These are phyloP conservation scores for Scleropages formosus DNA, from an alignment of 2,797 vertebrate species.

Conservation along the genomic window DNA sequence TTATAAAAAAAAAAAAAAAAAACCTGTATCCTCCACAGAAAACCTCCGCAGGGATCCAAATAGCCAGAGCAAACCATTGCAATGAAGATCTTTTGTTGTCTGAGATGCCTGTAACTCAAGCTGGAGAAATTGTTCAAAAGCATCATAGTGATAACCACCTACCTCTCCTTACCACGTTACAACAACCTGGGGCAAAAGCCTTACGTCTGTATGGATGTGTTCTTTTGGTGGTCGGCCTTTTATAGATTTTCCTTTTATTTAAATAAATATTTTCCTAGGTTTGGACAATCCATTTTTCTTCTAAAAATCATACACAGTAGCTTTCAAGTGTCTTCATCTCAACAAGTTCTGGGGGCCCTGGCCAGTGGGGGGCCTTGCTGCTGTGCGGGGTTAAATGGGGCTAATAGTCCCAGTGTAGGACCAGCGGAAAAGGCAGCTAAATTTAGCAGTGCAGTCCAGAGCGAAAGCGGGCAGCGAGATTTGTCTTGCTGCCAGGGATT, in stretches of 20 bases:
- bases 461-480: conserved; percentile 41
- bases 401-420: conserved; percentile 73
- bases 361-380: conserved; percentile 42
- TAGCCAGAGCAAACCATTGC: too few species aligned
- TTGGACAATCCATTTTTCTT: conserved; percentile 26
- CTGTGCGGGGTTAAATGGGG: conserved; percentile 71
- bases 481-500: conserved; percentile 61
- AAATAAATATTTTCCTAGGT: not conserved
- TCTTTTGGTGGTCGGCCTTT: not conserved
- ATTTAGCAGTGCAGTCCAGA: conserved; percentile 71
- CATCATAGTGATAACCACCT: not conserved
- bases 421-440: conserved; percentile 71
- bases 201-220: not conserved
- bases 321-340: conserved; percentile 31
- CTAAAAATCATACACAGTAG: conserved; percentile 49
- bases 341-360: conserved; percentile 34
- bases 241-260: not conserved
- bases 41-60: too few species aligned
- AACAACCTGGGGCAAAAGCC: not conserved
- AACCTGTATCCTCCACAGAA: too few species aligned
- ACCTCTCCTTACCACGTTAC: not conserved
- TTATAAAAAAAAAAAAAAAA: too few species aligned
- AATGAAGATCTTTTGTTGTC: not conserved
- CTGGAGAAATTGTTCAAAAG: not conserved
- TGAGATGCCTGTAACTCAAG: not conserved